Evolutionary conservation across 2,888 invertebrate genomes (phyloP), one percentile per base, ranked within the genome.

Genomic region (Dicranocentrus wangi): DNA sequence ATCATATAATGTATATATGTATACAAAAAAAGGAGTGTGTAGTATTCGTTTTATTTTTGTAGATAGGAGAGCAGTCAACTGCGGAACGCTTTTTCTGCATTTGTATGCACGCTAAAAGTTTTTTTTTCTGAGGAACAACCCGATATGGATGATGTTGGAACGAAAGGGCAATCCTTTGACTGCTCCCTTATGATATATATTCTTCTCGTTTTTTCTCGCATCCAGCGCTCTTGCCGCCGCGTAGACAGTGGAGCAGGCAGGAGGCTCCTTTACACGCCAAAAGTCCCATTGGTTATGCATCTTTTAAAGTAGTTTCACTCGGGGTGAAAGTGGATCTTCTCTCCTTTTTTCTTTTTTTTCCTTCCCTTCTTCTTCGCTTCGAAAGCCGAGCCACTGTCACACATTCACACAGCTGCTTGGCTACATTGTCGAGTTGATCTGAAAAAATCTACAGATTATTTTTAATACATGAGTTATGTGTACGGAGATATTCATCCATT

Each of bases 131-230:
- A 7, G 32, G 32, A 32, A 32, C 32, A 7, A 7, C 32, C 32
- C 10, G 39, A 17, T 19, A 25, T 39, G 17, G 3, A 17, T 5
- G n/a, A 42, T 42, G n/a, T 3, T 61, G 28, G 21, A 8, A 25
- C 13, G 32, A 53, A 53, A 28, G 51, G 68, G 51, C 53, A 19
- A 19, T 1, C 68, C 27, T 27, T n/a, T 69, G 32, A 69, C 68
- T 58, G 42, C 28, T n/a, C 55, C 39, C 60, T 32, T 27, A 43
- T 71, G 71, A 71, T 42, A 71, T 71, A 71, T 58, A n/a, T 43
- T 71, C 43, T 43, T 42, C 3, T 10, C 15, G 13, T 19, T 28
- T 13, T n/a, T 17, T 19, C 19, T 25, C 17, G 39, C n/a, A 63
- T 42, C 39, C 2, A 32, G 19, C 17, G 23, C 53, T n/a, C n/a